Evolutionary conservation across 2,113 vertebrate species (phyloP).

Genomic region (Leiothrix lutea): DNA sequence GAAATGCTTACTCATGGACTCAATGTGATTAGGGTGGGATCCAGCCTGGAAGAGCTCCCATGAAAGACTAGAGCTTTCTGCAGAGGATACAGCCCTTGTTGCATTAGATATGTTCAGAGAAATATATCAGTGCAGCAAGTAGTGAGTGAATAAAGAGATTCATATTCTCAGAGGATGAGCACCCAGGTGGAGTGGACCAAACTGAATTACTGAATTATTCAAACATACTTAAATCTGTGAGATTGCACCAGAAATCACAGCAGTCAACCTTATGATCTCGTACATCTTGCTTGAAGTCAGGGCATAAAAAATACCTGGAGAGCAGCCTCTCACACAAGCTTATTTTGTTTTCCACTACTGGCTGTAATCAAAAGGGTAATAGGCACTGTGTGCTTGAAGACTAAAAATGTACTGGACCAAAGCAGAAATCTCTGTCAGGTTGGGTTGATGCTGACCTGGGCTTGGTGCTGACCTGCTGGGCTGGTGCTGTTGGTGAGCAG

Average conservation of each 20-base stretch:
- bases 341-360: not conserved
- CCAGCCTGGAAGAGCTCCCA: not conserved
- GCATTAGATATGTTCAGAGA: not conserved
- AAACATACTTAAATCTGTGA: not conserved
- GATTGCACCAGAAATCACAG: not conserved
- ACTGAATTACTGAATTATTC: not conserved
- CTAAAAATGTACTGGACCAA: not conserved
- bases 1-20: not conserved
- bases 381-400: not conserved
- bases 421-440: not conserved
- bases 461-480: not conserved
- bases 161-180: not conserved
- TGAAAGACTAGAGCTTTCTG: not conserved
- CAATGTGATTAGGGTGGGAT: not conserved
- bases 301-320: not conserved
- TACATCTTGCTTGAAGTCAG: not conserved
- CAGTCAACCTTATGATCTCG: not conserved
- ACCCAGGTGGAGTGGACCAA: not conserved
- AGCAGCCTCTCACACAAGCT: not conserved
- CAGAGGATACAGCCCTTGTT: not conserved
- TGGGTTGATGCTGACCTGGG: not conserved
- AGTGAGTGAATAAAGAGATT: not conserved
- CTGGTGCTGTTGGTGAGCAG: not conserved
- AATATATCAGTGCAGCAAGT: not conserved
- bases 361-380: not conserved